Evolutionary conservation across 2,113 vertebrate genomes (phyloP).

Genomic region (Herpailurus yagouaroundi): DNA sequence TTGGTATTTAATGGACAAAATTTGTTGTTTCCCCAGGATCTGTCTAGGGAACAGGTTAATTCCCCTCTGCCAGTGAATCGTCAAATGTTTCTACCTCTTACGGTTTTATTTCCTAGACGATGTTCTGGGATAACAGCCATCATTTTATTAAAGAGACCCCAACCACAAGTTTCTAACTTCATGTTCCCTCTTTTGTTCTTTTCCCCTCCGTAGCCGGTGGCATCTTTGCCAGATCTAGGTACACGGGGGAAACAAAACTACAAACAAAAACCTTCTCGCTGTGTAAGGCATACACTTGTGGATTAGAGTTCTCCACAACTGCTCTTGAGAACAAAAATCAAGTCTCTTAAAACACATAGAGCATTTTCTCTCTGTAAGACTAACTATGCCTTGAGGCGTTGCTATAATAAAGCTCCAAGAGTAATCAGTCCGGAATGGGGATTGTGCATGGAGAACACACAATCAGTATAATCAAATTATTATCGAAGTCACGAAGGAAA

Average conservation of each 20-base stretch:
- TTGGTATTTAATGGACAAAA: not conserved
- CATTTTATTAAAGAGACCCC: not conserved
- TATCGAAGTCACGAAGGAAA: conserved; percentile 76
- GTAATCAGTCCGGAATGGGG: conserved; percentile 62
- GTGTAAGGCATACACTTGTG: not conserved
- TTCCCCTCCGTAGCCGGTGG: not conserved
- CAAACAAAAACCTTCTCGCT: not conserved
- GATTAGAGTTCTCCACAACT: not conserved
- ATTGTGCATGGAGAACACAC: conserved; percentile 63
- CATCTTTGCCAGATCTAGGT: not conserved
- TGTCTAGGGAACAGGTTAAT: not conserved
- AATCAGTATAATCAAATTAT: conserved; percentile 80
- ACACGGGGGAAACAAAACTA: not conserved
- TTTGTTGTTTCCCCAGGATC: not conserved
- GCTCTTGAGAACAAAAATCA: conserved; percentile 41
- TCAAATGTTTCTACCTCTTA: not conserved
- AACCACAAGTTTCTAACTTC: not conserved
- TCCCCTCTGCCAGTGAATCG: not conserved
- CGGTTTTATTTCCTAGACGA: not conserved
- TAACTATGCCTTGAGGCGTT: conserved; percentile 71
- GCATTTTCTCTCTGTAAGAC: conserved; percentile 58
- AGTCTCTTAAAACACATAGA: conserved; percentile 42
- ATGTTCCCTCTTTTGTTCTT: not conserved
- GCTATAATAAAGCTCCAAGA: conserved; percentile 76
- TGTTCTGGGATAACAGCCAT: not conserved